phyloP scores from a whole-genome alignment of 2,888 invertebrate species.

The Amblyjoppa proteus region DNA sequence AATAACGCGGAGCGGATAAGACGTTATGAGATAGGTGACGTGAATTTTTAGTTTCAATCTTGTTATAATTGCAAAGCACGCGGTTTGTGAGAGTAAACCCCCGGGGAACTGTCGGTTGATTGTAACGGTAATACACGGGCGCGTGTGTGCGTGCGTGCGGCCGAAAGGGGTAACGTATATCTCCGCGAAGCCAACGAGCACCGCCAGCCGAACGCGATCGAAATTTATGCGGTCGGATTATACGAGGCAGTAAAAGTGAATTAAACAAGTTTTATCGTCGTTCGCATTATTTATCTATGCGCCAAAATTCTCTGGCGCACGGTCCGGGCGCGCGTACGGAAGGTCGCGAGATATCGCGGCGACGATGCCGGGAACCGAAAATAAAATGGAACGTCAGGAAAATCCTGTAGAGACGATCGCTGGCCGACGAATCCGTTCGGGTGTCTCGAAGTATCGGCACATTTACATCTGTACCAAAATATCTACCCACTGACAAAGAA shows the following conservation, averaged over 20 bases:
- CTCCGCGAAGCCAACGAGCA: constrained; percentile 28
- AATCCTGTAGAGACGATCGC: constrained; percentile 8
- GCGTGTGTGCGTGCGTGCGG: constrained; percentile 19
- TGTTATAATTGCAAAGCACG: constrained; percentile 21
- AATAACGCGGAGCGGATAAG: neutral
- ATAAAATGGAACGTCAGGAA: constrained; percentile 23
- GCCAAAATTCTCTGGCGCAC: constrained; percentile 60
- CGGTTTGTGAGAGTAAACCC: constrained; percentile 8
- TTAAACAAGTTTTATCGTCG: constrained; percentile 80
- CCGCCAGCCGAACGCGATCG: constrained; percentile 58
- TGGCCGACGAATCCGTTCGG: constrained; percentile 22
- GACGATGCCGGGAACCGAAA: constrained; percentile 52
- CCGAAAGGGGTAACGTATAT: constrained; percentile 50
- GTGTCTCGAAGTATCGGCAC: neutral
- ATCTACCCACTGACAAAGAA: too few relatives aligned
- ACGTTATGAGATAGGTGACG: constrained; percentile 14
- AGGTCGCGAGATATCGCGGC: constrained; percentile 61
- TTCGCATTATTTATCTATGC: constrained; percentile 78
- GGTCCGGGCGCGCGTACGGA: constrained; percentile 52
- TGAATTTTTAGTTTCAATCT: neutral
- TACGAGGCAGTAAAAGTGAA: constrained; percentile 81
- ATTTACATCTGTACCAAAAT: too few relatives aligned
- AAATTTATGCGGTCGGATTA: constrained; percentile 81
- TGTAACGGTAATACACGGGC: constrained; percentile 34
- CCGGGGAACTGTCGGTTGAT: constrained; percentile 5